Conservation (phyloP, 2,888 invertebrate genomes). For the Parnassius glacialis region DNA sequence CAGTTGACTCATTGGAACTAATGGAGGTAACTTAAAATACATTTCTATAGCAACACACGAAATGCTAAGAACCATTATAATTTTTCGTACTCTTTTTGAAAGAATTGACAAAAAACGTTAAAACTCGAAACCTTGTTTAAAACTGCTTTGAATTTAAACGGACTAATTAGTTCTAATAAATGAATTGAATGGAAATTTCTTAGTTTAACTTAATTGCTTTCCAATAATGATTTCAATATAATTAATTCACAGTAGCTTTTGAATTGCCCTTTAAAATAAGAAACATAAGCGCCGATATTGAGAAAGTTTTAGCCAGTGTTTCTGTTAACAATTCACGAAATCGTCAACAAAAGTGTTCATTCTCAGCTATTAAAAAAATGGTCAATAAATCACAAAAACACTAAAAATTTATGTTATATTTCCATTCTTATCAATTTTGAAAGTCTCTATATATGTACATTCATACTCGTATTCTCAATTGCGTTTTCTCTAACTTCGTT, state of each 20-base stretch:
- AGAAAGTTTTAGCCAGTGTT: neutral
- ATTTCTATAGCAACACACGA: neutral
- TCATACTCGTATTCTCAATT: no score
- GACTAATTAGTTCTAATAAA: slow-evolving; percentile 26
- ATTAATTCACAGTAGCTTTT: slow-evolving; percentile 32
- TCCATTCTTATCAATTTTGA: no score
- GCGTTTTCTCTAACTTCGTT: neutral
- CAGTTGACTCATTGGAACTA: no score
- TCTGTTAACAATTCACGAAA: neutral
- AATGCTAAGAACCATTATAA: neutral
- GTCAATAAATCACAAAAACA: no score
- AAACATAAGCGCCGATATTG: slow-evolving; percentile 19
- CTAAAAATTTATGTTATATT: no score
- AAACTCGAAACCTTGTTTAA: slow-evolving; percentile 21
- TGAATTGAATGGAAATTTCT: slow-evolving; percentile 34
- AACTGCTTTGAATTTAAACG: slow-evolving; percentile 23
- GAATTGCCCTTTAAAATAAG: slow-evolving; percentile 26
- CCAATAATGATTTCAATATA: slow-evolving; percentile 39
- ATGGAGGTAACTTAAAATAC: no score
- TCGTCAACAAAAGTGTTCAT: slow-evolving; percentile 12
- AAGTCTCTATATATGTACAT: no score
- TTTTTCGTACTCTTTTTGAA: slow-evolving; percentile 5
- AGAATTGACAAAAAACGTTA: slow-evolving; percentile 16
- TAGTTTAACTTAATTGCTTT: slow-evolving; percentile 39
- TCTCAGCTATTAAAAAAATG: neutral